These are phyloP conservation scores for Temnothorax nylanderi DNA, from an alignment of 1,140 invertebrate genomes.

Conservation along the genomic window DNA sequence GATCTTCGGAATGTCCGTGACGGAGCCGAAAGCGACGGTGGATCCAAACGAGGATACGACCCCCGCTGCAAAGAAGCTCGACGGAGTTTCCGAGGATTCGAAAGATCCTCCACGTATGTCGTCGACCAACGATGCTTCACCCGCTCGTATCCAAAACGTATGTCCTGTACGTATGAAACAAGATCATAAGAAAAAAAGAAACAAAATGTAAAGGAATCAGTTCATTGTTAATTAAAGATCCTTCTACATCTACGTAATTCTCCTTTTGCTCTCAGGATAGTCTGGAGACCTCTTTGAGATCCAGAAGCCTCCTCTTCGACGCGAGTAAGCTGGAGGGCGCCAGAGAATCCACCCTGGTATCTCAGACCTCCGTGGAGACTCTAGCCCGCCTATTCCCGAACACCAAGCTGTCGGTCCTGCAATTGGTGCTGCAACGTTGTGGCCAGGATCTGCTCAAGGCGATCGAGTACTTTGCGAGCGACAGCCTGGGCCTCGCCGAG, in stretches of 20 bases:
- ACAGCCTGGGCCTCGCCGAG: conserved; percentile 70
- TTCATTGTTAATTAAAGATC: background rate
- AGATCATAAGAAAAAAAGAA: background rate
- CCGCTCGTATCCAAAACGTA: background rate
- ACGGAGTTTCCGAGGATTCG: conserved; percentile 8
- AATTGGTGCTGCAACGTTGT: conserved; percentile 94
- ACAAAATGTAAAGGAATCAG: background rate
- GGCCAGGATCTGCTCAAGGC: conserved; percentile 94
- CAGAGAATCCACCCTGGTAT: conserved; percentile 78
- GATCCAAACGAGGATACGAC: background rate
- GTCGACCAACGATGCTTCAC: background rate
- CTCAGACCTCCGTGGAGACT: conserved; percentile 92
- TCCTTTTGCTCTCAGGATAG: background rate
- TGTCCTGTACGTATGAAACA: conserved; percentile 26
- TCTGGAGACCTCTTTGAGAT: conserved; percentile 1
- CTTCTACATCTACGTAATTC: background rate
- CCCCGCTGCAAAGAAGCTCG: background rate
- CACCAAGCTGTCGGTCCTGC: conserved; percentile 94
- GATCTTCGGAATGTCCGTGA: conserved; percentile 94
- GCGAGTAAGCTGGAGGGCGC: conserved; percentile 56
- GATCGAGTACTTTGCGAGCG: conserved; percentile 88
- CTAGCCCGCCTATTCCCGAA: conserved; percentile 94
- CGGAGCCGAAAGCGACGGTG: conserved; percentile 85
- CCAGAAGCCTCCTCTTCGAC: conserved; percentile 53
- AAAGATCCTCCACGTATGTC: conserved; percentile 29